Evolutionary conservation across 2,797 vertebrate species (phyloP).

Genomic region (Bradypus variegatus): DNA sequence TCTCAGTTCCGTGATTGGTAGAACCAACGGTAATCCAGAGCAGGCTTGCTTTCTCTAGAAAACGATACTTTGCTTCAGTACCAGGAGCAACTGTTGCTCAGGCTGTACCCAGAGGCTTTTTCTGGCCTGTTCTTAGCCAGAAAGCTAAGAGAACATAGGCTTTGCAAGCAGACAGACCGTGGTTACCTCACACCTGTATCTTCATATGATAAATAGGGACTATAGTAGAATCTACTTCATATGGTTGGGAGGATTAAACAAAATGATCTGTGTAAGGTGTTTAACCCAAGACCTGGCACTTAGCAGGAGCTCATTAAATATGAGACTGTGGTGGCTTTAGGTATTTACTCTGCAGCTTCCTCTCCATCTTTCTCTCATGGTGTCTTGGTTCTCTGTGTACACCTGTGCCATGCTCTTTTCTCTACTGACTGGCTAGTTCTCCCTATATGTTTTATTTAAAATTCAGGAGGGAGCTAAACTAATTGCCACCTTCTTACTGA

Average conservation of each 20-base stretch:
- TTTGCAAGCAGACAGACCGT: neutral
- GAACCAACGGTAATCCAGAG: neutral
- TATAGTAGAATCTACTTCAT: neutral
- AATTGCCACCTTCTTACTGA: slow-evolving; percentile 1
- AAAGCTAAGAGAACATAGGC: neutral
- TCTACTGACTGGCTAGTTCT: neutral
- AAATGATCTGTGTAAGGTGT: neutral
- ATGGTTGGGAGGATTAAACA: neutral
- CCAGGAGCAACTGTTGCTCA: neutral
- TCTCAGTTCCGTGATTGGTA: neutral
- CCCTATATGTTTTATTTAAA: neutral
- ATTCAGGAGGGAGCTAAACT: neutral
- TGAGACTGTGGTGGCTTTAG: neutral
- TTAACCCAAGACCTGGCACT: neutral
- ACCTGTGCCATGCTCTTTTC: neutral
- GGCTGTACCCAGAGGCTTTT: neutral
- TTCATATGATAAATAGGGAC: neutral
- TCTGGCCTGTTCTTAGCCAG: neutral
- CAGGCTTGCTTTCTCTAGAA: slow-evolving; percentile 18
- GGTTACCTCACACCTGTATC: neutral
- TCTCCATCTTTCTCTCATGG: neutral
- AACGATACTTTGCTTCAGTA: neutral
- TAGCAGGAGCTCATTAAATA: neutral
- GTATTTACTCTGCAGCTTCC: neutral
- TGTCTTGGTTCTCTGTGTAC: neutral